A percentile compares a stretch with the other conserved stretches of the same genome.
Evolutionary conservation across 2,888 invertebrate species (phyloP).

Genomic region (Phengaris arion): DNA sequence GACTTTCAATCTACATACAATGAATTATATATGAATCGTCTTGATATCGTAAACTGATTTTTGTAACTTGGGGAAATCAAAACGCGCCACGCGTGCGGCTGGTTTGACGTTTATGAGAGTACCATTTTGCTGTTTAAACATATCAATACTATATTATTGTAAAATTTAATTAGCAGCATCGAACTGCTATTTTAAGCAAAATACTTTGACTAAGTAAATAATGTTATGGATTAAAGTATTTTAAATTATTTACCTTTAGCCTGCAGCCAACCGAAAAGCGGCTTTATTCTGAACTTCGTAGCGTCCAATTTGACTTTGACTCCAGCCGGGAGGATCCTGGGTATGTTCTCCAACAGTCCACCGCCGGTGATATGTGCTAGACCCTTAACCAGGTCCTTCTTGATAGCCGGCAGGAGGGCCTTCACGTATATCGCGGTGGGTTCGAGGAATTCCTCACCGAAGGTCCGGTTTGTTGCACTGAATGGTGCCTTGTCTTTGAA

Average conservation of each 20-base stretch:
- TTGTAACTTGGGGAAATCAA: too few species aligned
- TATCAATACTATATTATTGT: too few species aligned
- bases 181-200: too few species aligned
- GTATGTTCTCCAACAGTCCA: conserved; percentile 93
- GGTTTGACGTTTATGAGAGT: too few species aligned
- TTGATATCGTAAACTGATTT: too few species aligned
- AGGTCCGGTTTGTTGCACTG: conserved; percentile 56
- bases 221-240: not conserved
- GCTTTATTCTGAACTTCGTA: conserved; percentile 83
- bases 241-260: conserved; percentile 73
- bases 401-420: conserved; percentile 85
- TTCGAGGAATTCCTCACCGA: conserved; percentile 88
- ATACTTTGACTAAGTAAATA: too few species aligned
- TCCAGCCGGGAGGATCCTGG: conserved; percentile 86
- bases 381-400: conserved; percentile 87
- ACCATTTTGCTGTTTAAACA: too few species aligned
- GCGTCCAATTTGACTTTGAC: conserved; percentile 86
- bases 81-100: too few species aligned
- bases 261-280: conserved; percentile 94
- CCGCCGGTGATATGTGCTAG: conserved; percentile 97
- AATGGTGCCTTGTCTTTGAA: conserved; percentile 67
- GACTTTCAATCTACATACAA: too few species aligned
- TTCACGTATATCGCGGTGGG: conserved; percentile 94
- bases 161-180: too few species aligned
- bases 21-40: too few species aligned